A percentile compares a stretch with the other conserved stretches of the same genome.
phyloP scores from a whole-genome alignment of 2,888 invertebrate genomes.

The Tiphia femorata region DNA sequence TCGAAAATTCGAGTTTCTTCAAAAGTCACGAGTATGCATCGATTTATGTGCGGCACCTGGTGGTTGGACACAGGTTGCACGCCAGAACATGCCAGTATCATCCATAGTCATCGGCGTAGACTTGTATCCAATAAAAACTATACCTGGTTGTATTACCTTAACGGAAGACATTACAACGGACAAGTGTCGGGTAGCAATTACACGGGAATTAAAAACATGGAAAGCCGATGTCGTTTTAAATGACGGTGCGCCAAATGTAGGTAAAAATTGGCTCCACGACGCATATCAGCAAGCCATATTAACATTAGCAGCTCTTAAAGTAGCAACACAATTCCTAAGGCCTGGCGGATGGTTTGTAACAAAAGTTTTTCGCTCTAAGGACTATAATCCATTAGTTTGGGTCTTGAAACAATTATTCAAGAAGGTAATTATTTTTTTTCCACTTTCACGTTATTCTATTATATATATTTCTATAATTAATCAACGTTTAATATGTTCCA shows the following conservation, averaged over 20 bases:
- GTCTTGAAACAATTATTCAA: constrained; percentile 96
- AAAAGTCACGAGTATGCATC: constrained; percentile 94
- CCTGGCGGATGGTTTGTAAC: constrained; percentile 98
- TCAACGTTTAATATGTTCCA: constrained; percentile 6
- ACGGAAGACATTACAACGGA: constrained; percentile 98
- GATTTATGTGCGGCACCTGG: constrained; percentile 99
- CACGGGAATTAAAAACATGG: constrained; percentile 92
- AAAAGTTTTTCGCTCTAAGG: constrained; percentile 98
- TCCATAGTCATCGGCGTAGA: constrained; percentile 96
- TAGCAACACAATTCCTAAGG: constrained; percentile 90
- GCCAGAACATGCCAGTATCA: constrained; percentile 97
- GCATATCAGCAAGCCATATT: constrained; percentile 94
- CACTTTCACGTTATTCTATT: neutral
- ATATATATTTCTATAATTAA: neutral
- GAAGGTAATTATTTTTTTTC: constrained; percentile 71
- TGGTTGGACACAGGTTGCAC: constrained; percentile 99
- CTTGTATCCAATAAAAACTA: constrained; percentile 91
- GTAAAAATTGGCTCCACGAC: constrained; percentile 96
- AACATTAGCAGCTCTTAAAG: constrained; percentile 91
- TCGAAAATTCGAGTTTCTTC: constrained; percentile 95
- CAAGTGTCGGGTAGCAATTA: constrained; percentile 85
- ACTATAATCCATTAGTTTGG: constrained; percentile 95
- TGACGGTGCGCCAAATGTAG: constrained; percentile 99
- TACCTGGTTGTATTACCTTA: constrained; percentile 91
- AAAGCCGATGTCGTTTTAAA: constrained; percentile 97